A percentile compares a stretch with the other conserved stretches of the same genome.
phyloP scores from a whole-genome alignment of 2,113 vertebrate species.

The Oreochromis spilurus region DNA sequence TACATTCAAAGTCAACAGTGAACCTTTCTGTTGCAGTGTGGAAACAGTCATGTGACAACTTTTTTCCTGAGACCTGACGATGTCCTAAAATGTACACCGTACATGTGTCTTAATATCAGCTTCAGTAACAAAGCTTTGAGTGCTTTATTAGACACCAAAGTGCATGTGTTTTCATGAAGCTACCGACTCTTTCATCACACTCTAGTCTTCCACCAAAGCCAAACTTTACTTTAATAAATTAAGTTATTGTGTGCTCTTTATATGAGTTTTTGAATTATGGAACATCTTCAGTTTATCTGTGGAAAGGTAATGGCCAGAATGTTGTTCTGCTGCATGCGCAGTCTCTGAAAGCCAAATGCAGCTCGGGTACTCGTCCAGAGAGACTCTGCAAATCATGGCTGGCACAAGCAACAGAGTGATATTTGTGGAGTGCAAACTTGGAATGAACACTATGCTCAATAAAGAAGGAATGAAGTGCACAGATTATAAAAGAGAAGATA shows the following conservation, averaged over 20 bases:
- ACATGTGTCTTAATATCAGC: neutral
- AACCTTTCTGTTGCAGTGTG: neutral
- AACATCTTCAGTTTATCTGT: neutral
- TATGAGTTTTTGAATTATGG: neutral
- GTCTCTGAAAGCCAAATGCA: neutral
- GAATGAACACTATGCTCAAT: neutral
- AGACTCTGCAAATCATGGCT: slow-evolving; percentile 32
- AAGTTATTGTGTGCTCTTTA: neutral
- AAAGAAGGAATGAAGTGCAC: neutral
- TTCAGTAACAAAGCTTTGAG: neutral
- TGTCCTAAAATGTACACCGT: no score
- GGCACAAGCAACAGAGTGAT: slow-evolving; percentile 25
- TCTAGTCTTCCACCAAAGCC: neutral
- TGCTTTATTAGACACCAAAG: neutral
- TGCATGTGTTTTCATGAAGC: neutral
- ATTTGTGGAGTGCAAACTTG: neutral
- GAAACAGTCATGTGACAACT: neutral
- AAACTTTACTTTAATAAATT: neutral
- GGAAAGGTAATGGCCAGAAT: slow-evolving; percentile 11
- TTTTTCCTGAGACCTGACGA: no score
- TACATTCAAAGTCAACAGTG: neutral
- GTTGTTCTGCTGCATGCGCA: neutral
- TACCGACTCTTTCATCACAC: neutral
- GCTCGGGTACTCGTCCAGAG: neutral
- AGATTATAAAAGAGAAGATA: neutral